Base-by-base conservation (phyloP, 2,113 vertebrate genomes). In the Xiphias gladius region DNA sequence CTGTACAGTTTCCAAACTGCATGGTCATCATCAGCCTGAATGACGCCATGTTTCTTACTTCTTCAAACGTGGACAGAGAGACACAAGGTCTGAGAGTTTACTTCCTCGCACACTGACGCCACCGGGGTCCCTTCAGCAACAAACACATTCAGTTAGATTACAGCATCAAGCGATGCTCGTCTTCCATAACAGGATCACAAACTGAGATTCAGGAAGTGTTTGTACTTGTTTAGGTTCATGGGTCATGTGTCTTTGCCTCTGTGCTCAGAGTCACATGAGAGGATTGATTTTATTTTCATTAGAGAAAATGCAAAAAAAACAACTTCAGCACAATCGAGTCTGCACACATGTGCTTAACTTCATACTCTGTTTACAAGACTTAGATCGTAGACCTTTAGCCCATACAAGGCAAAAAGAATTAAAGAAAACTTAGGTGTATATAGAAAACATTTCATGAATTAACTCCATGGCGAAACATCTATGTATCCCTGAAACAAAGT, bases 1-100 rank as follows among this genome's bases (percentile, higher is more conserved):
- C 22, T 91, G 88, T 91, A 88, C 85, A 91, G 86, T 86, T 87
- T 87, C 64, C 64, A 83, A 79, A 63, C 68, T 85, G 89, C 91
- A 90, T 88, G 91, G 86, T 80, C 80, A 10, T 78, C 73, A 32
- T 85, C 80, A 66, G 80, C 82, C 73, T 8, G 50, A 46, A 7
- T 35, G 70, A 79, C 74, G 73, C 83, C 43, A 22, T 0, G n/a
- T 57, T 35, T 85, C 26, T 63, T 68, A 48, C 46, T 76, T 70
- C 20, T 61, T 32, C 20, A 22, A 54, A 73, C 26, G 39, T 6
- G 4, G 66, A 50, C 2, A 32, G 63, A 79, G 54, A 75, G 55
- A 26, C 19, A 32, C 4, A 67, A 77, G 66, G 70, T 62, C 0
- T 46, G 24, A 46, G 68, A 43, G 50, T 17, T 43, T 39, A 55